Evolutionary conservation across 30 jellyfish, hydroid and myxozoan species (phyloP).

Genomic region (Aurelia sp.): DNA sequence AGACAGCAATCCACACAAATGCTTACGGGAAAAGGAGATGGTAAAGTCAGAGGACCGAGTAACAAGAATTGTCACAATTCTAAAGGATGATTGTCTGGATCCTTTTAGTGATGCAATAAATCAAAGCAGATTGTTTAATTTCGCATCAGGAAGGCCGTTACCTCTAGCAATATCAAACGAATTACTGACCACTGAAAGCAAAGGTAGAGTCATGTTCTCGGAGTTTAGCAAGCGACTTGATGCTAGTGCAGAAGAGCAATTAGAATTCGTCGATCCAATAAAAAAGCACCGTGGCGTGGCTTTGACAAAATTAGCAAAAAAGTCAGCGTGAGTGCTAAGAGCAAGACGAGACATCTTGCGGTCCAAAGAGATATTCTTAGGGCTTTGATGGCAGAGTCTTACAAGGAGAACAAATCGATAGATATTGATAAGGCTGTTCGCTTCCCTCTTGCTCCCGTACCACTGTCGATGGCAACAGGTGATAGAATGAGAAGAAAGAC

Average conservation of each 20-base stretch:
- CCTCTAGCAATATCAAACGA: background rate
- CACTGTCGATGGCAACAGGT: constrained; percentile 7
- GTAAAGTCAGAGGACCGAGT: constrained; percentile 1
- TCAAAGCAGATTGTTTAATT: constrained; percentile 1
- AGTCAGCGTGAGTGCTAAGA: constrained; percentile 13
- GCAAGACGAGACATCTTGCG: constrained; percentile 24
- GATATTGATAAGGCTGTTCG: constrained; percentile 38
- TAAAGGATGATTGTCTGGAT: constrained; percentile 11
- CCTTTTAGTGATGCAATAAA: constrained; percentile 24
- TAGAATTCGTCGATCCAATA: constrained; percentile 9
- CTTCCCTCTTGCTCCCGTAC: constrained; percentile 47
- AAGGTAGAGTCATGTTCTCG: background rate
- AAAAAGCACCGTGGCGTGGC: constrained; percentile 29
- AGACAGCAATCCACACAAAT: constrained; percentile 28
- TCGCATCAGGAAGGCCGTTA: constrained; percentile 40
- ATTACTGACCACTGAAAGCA: too few relatives aligned
- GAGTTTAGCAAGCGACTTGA: constrained; percentile 17
- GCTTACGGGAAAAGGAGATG: constrained; percentile 19
- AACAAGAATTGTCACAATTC: background rate
- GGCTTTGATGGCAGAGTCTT: constrained; percentile 16
- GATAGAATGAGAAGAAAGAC: constrained; percentile 33
- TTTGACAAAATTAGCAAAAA: background rate
- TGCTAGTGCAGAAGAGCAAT: background rate
- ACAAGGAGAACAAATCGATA: constrained; percentile 7
- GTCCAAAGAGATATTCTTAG: constrained; percentile 29